A percentile compares a stretch with the other conserved stretches of the same genome.
Evolutionary conservation across 2,797 vertebrate species (phyloP).

Genomic region (Sebastes matsubarae): DNA sequence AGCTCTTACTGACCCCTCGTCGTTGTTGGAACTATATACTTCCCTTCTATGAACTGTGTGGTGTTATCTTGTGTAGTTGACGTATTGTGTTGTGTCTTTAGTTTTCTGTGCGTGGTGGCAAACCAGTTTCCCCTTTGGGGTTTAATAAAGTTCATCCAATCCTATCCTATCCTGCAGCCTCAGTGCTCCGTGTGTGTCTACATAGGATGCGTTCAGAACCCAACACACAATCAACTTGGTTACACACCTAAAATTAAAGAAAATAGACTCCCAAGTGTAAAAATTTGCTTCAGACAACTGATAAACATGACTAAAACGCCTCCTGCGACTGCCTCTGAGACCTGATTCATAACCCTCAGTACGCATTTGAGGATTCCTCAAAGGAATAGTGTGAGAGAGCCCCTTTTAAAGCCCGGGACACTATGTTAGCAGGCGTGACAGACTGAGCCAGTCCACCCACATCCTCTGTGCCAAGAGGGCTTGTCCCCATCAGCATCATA

Average conservation of each 20-base stretch:
- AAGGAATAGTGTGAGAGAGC: constrained; percentile 1
- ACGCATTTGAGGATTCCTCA: constrained; percentile 23
- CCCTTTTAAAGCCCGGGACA: constrained; percentile 10
- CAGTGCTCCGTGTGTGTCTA: not conserved
- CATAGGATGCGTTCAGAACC: not conserved
- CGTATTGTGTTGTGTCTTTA: not conserved
- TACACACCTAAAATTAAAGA: not conserved
- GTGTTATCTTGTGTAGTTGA: not conserved
- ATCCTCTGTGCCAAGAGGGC: constrained; percentile 32
- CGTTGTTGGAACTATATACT: not conserved
- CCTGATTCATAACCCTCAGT: not conserved
- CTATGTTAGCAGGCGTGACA: constrained; percentile 40
- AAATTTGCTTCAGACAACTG: not conserved
- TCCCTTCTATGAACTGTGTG: not conserved
- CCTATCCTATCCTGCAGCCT: not conserved
- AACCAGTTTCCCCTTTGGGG: not conserved
- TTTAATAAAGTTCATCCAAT: rapidly evolving
- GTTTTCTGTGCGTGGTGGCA: not conserved
- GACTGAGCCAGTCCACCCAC: constrained; percentile 38
- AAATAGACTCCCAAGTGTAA: not conserved
- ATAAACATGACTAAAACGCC: not conserved
- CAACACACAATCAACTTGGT: not conserved
- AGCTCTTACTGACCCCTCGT: too few species aligned
- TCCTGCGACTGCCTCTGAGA: not conserved
- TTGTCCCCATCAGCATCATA: constrained; percentile 39